phyloP scores from a whole-genome alignment of 2,113 vertebrate species.

The Prietella phreatophila region DNA sequence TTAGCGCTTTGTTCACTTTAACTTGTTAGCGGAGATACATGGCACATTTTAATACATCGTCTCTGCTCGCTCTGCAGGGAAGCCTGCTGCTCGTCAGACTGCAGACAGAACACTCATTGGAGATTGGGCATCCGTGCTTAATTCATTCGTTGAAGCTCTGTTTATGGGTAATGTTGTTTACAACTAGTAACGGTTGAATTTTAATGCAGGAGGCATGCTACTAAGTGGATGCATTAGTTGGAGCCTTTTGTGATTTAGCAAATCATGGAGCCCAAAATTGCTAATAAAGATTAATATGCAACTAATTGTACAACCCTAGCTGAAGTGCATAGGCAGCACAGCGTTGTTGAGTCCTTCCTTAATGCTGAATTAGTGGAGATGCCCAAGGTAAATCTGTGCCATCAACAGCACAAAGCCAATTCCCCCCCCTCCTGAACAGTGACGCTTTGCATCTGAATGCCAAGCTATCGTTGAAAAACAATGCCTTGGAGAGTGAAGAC shows the following conservation, averaged over 20 bases:
- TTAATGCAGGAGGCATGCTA: slow-evolving; percentile 30
- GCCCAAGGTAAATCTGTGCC: slow-evolving; percentile 26
- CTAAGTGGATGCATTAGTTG: slow-evolving; percentile 38
- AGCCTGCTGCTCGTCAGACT: slow-evolving; percentile 31
- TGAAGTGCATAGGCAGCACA: not conserved
- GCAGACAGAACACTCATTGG: slow-evolving; percentile 22
- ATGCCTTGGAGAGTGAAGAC: slow-evolving; percentile 63
- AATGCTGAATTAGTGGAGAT: slow-evolving; percentile 24
- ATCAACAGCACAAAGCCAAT: slow-evolving; percentile 58
- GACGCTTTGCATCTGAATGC: slow-evolving; percentile 66
- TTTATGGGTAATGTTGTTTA: slow-evolving; percentile 39
- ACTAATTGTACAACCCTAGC: slow-evolving; percentile 18
- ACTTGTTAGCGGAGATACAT: slow-evolving; percentile 18
- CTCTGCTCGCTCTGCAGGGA: slow-evolving; percentile 19
- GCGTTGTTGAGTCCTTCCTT: not conserved
- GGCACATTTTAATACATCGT: slow-evolving; percentile 7
- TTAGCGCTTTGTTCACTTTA: not conserved
- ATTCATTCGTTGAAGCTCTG: slow-evolving; percentile 32
- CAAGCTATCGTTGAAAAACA: slow-evolving; percentile 63
- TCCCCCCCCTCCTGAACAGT: slow-evolving; percentile 50
- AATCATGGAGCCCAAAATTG: slow-evolving; percentile 3
- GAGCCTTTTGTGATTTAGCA: slow-evolving; percentile 32
- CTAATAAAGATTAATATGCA: slow-evolving; percentile 36
- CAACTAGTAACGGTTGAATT: slow-evolving; percentile 34
- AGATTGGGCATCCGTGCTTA: slow-evolving; percentile 29